Conservation (phyloP, 2,888 invertebrate genomes). For the Aproaerema taeniolella region DNA sequence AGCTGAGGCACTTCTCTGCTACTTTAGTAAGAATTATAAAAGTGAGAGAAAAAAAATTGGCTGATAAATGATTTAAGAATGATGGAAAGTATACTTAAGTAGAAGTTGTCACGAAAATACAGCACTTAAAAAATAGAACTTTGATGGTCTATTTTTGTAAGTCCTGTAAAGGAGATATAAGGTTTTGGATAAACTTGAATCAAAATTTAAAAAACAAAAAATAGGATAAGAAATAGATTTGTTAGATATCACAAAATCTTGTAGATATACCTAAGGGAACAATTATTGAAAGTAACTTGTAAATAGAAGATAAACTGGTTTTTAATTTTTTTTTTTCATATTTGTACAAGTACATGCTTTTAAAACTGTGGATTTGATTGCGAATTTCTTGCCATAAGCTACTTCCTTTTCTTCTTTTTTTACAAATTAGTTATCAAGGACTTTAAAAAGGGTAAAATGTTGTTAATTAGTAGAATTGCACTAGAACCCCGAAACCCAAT, state of each 20-base stretch:
- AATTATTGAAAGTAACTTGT: constrained; percentile 55
- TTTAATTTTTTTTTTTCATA: constrained; percentile 33
- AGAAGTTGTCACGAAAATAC: not conserved
- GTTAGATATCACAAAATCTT: constrained; percentile 41
- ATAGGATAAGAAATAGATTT: constrained; percentile 6
- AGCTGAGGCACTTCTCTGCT: too few relatives aligned
- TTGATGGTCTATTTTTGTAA: too few relatives aligned
- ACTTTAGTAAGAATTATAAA: too few relatives aligned
- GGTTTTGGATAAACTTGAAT: not conserved
- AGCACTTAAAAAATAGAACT: too few relatives aligned
- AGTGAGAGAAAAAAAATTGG: too few relatives aligned
- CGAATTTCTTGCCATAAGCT: constrained; percentile 26
- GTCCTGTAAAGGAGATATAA: too few relatives aligned
- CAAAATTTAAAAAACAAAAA: not conserved
- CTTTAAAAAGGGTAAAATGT: too few relatives aligned
- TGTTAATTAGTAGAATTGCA: too few relatives aligned
- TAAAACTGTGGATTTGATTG: constrained; percentile 32
- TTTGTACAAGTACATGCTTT: constrained; percentile 1
- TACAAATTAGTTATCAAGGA: too few relatives aligned
- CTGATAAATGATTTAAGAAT: too few relatives aligned
- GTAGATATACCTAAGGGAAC: constrained; percentile 72
- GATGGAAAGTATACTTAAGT: not conserved
- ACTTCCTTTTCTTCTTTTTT: too few relatives aligned
- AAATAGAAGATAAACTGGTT: constrained; percentile 41
- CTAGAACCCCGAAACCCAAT: too few relatives aligned